A percentile compares a stretch with the other conserved stretches of the same genome.
Evolutionary conservation across 2,888 invertebrate species (phyloP).

Genomic region (Xanthia togata): DNA sequence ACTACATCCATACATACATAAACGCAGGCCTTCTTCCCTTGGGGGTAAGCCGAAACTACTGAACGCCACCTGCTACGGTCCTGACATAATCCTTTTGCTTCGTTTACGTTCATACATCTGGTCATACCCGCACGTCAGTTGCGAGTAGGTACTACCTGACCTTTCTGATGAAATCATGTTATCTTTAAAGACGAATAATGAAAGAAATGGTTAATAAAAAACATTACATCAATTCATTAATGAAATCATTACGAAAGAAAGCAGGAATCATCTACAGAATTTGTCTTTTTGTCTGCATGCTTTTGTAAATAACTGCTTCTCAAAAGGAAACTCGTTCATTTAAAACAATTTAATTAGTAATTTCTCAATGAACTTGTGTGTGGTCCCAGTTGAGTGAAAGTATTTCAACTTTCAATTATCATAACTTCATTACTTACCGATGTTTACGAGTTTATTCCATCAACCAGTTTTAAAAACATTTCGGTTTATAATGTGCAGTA

Average conservation of each 20-base stretch:
- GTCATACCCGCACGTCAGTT: too few relatives aligned
- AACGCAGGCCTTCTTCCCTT: too few relatives aligned
- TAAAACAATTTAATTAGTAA: conserved; percentile 25
- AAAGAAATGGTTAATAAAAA: not conserved
- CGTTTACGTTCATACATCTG: too few relatives aligned
- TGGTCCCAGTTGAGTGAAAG: conserved; percentile 43
- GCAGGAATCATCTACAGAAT: not conserved
- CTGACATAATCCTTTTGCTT: too few relatives aligned
- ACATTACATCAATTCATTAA: not conserved
- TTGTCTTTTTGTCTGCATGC: not conserved
- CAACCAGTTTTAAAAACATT: conserved; percentile 22
- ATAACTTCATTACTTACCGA: conserved; percentile 17
- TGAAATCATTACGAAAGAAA: not conserved
- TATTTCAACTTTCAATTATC: conserved; percentile 55
- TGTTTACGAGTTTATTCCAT: conserved; percentile 22
- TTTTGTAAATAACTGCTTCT: not conserved
- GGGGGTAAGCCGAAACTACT: too few relatives aligned
- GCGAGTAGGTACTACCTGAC: too few relatives aligned
- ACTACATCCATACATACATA: too few relatives aligned
- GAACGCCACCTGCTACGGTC: too few relatives aligned
- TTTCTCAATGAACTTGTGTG: conserved; percentile 34
- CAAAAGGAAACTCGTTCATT: conserved; percentile 9
- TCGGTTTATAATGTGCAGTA: not conserved
- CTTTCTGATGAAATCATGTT: not conserved
- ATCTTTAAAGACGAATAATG: not conserved